Conservation (phyloP, 1,140 invertebrate genomes). For the Sycophaga agraensis region DNA sequence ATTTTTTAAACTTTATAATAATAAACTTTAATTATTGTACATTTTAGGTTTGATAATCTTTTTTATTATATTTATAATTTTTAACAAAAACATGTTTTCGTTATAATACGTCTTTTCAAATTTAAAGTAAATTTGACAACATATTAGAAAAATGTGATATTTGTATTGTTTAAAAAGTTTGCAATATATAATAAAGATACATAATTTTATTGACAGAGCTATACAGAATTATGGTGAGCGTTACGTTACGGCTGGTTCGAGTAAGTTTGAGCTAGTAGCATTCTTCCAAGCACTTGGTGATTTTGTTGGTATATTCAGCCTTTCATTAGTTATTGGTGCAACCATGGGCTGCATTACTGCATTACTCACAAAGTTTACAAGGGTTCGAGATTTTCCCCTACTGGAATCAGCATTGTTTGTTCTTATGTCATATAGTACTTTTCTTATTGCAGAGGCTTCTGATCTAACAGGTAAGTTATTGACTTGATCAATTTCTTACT, state of each 20-base stretch:
- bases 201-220: slow-evolving; percentile 63
- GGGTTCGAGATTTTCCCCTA: slow-evolving; percentile 91
- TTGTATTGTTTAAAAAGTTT: too few relatives aligned
- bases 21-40: too few relatives aligned
- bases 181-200: too few relatives aligned
- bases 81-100: too few relatives aligned
- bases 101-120: too few relatives aligned
- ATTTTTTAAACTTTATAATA: too few relatives aligned
- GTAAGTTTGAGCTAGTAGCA: slow-evolving; percentile 82
- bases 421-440: slow-evolving; percentile 96
- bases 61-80: too few relatives aligned
- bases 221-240: slow-evolving; percentile 87
- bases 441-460: slow-evolving; percentile 92
- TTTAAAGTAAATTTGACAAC: too few relatives aligned
- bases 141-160: too few relatives aligned
- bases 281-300: slow-evolving; percentile 87
- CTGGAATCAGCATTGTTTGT: slow-evolving; percentile 95
- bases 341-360: slow-evolving; percentile 90
- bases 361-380: slow-evolving; percentile 94
- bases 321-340: slow-evolving; percentile 88
- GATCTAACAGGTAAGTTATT: slow-evolving; percentile 81
- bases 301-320: slow-evolving; percentile 89
- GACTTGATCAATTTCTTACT: background rate
- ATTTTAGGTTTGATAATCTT: too few relatives aligned
- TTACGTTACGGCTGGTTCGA: slow-evolving; percentile 66